phyloP scores from a whole-genome alignment of 1,140 invertebrate genomes.

The Scaptomyza montana region DNA sequence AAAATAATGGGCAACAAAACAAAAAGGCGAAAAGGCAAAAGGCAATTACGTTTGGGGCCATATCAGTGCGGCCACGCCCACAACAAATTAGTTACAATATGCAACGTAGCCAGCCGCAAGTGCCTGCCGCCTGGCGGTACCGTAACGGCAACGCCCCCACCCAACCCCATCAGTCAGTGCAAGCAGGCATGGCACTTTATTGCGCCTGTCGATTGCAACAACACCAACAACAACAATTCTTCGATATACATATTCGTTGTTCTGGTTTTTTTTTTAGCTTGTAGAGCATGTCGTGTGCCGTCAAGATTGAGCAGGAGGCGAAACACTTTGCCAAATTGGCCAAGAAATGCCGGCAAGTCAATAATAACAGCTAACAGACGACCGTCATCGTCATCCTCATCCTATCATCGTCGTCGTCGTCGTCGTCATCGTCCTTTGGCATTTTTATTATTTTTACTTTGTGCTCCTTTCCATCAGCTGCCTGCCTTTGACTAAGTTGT shows the following conservation, averaged over 20 bases:
- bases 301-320: conserved; percentile 27
- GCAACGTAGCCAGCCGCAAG: conserved; percentile 37
- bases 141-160: conserved; percentile 37
- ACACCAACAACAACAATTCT: conserved; percentile 32
- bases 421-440: conserved; percentile 30
- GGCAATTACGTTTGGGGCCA: conserved; percentile 31
- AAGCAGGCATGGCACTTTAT: conserved; percentile 44
- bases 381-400: conserved; percentile 22
- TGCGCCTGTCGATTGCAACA: conserved; percentile 68
- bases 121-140: conserved; percentile 55
- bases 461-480: conserved; percentile 19
- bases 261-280: conserved; percentile 6
- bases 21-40: conserved; percentile 41
- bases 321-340: conserved; percentile 80
- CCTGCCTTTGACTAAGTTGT: conserved; percentile 34
- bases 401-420: conserved; percentile 17
- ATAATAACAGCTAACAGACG: conserved; percentile 49
- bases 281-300: conserved; percentile 47
- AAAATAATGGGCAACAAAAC: conserved; percentile 10
- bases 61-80: conserved; percentile 45
- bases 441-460: conserved; percentile 14
- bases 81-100: conserved; percentile 45
- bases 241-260: conserved; percentile 14
- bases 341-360: conserved; percentile 59
- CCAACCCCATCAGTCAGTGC: background rate